Percentiles rank a stretch among this genome's conserved stretches.
Conservation (phyloP, 30 jellyfish, hydroid and myxozoan genomes). For the Nemopilema nomurai region DNA sequence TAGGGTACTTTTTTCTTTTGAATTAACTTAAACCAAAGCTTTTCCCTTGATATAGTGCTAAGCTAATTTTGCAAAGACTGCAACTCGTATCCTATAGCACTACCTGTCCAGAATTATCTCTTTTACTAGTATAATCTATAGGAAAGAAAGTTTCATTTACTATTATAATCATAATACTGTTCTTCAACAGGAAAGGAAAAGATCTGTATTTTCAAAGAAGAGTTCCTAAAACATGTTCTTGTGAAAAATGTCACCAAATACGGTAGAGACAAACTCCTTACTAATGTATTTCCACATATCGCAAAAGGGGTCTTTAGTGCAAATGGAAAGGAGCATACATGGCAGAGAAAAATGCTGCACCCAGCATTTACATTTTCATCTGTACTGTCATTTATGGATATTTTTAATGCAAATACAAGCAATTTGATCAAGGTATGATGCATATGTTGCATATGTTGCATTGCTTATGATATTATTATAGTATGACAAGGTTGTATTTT, state of each 20-base stretch:
- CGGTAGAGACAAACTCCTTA: not conserved
- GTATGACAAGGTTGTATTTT: no score
- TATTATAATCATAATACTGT: no score
- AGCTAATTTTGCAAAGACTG: no score
- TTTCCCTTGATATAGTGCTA: no score
- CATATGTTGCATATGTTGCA: not conserved
- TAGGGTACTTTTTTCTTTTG: no score
- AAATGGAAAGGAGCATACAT: conserved; percentile 64
- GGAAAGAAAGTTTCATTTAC: no score
- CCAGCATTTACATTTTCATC: conserved; percentile 58
- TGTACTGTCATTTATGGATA: conserved; percentile 19
- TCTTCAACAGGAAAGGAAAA: conserved; percentile 7
- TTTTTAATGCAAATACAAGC: conserved; percentile 14
- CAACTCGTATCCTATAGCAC: no score
- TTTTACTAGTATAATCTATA: no score
- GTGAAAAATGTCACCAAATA: conserved; percentile 21
- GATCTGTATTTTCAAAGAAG: conserved; percentile 31
- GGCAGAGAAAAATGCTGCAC: conserved; percentile 60
- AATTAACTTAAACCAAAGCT: no score
- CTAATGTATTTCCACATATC: conserved; percentile 13
- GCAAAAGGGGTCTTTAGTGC: conserved; percentile 35
- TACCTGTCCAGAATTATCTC: no score
- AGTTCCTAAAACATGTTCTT: conserved; percentile 19
- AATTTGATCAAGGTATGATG: conserved; percentile 28
- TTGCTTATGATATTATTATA: not conserved